Evolutionary conservation across 2,113 vertebrate genomes (phyloP), one percentile per base, ranked within the genome.

Genomic region (Panthera uncia): DNA sequence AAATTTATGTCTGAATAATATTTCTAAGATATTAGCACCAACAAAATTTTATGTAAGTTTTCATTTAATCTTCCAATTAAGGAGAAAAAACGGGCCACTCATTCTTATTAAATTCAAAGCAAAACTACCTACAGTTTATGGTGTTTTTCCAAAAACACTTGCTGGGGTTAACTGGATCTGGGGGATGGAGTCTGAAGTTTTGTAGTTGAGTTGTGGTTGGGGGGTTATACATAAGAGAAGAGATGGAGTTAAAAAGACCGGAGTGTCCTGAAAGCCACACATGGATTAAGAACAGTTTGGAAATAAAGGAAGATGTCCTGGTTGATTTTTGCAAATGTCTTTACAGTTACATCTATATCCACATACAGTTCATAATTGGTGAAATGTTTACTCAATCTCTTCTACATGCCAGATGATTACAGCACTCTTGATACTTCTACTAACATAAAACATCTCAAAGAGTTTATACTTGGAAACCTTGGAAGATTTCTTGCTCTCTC

Each of bases 31-130:
- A 80, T 4, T 41, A 74, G 25, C 63, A 68, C 12, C 48, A 86
- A 81, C 1, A 79, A 69, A 61, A 69, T 5, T 76, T 86, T 71
- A 45, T 9, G 41, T 36, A 48, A 48, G 33, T 6, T 96, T 14
- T 84, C 23, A 88, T 76, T 96, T 89, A 88, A 50, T 33, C 29
- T n/a, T 79, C 87, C 92, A 78, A 66, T 90, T 90, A 31, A 93
- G 79, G 7, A 31, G 38, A n/a, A 96, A 76, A 89, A 18, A 36
- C 68, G 78, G 8, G 52, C 21, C 27, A 79, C 61, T 23, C 45
- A 61, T 31, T 88, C 45, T 52, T 80, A 31, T 16, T 52, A 65
- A 93, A 95, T 61, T 83, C 12, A 61, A 78, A 65, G 31, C 4
- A 82, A 69, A 12, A 41, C 45, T 16, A 69, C 10, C 21, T 76